Percentiles rank a stretch among this genome's conserved stretches.
These are phyloP conservation scores for Rhynchophorus ferrugineus DNA, from an alignment of 1,140 invertebrate species.

Conservation along the genomic window DNA sequence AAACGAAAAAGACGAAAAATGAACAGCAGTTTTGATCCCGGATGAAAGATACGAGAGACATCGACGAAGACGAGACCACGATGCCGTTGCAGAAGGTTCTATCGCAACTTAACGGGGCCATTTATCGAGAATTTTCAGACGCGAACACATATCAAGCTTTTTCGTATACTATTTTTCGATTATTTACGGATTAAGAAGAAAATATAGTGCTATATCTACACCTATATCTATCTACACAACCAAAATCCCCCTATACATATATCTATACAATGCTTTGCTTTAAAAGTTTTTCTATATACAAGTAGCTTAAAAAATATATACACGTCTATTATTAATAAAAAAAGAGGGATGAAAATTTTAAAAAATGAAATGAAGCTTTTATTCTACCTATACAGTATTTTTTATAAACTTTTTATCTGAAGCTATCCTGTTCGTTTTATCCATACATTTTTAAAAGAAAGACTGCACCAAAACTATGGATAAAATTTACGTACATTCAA, in stretches of 20 bases:
- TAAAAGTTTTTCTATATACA: constrained; percentile 7
- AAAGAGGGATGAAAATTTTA: too few relatives aligned
- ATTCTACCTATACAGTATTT: constrained; percentile 10
- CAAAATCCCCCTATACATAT: neutral
- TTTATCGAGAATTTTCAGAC: constrained; percentile 3
- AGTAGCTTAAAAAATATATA: constrained; percentile 5
- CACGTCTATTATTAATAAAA: too few relatives aligned
- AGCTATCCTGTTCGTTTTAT: neutral
- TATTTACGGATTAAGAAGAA: constrained; percentile 6
- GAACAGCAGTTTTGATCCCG: constrained; percentile 11
- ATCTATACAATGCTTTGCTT: constrained; percentile 10
- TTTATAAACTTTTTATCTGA: constrained; percentile 2
- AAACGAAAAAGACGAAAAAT: constrained; percentile 1
- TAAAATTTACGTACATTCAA: neutral
- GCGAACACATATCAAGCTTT: constrained; percentile 10
- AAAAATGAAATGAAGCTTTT: constrained; percentile 1
- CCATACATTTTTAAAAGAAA: neutral
- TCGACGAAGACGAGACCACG: neutral
- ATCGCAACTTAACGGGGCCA: constrained; percentile 1
- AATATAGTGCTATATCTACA: constrained; percentile 1
- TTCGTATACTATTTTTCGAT: constrained; percentile 12
- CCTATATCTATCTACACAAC: constrained; percentile 2
- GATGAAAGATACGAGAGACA: constrained; percentile 1
- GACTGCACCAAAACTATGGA: neutral
- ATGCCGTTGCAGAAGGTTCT: neutral